A percentile compares a stretch with the other conserved stretches of the same genome.
Evolutionary conservation across 2,797 vertebrate species (phyloP).

Genomic region (Falco novaeseelandiae): DNA sequence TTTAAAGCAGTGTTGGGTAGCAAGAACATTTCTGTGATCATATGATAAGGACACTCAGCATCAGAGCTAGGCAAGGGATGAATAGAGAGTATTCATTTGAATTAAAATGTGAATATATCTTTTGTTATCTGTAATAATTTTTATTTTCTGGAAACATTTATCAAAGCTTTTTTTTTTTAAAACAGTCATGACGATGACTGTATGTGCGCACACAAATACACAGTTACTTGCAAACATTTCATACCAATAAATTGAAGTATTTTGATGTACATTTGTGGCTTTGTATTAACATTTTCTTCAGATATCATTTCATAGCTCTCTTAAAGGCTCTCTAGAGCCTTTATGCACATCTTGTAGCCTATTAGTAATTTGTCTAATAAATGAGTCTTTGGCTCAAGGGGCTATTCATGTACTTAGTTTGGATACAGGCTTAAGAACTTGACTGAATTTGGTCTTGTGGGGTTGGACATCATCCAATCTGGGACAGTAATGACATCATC

Average conservation of each 20-base stretch:
- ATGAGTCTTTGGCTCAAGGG: neutral
- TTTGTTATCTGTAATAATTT: neutral
- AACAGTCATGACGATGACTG: neutral
- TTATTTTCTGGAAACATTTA: constrained; percentile 3
- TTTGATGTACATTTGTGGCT: neutral
- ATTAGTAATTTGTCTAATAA: neutral
- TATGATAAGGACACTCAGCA: neutral
- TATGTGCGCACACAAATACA: rapidly evolving
- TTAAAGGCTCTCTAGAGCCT: neutral
- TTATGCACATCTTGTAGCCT: neutral
- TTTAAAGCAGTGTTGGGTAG: neutral
- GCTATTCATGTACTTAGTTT: neutral
- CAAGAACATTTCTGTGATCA: neutral
- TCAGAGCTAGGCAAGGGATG: neutral
- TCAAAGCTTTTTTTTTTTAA: neutral
- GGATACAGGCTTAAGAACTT: neutral
- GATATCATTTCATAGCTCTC: neutral
- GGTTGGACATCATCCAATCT: neutral
- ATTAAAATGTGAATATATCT: neutral
- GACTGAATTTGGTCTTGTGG: neutral
- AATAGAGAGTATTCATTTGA: neutral
- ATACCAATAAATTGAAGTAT: neutral
- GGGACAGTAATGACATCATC: neutral
- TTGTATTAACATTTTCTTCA: neutral
- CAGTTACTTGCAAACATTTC: neutral